Evolutionary conservation across 2,113 vertebrate genomes (phyloP), one percentile per base, ranked within the genome.

Genomic region (Lepisosteus osseus): DNA sequence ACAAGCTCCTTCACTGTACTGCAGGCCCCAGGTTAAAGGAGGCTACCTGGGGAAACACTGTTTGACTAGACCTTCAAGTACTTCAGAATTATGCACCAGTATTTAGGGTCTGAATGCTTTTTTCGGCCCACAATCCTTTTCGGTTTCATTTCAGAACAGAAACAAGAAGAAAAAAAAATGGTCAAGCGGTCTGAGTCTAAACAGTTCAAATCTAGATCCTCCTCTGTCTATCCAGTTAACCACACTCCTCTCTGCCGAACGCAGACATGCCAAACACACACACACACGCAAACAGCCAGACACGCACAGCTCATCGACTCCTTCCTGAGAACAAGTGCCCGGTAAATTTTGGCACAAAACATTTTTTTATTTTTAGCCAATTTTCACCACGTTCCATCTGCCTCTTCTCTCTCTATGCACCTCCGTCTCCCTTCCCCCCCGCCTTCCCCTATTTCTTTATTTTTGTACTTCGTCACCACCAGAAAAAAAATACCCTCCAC

Each of bases 311-410:
- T 45, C 43, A 47, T 54, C 54, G n/a, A n/a, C 3, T 44, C n/a
- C 61, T 74, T 56, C 84, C 79, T 72, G 78, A 83, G 81, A 79
- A 80, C 80, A 69, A 83, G 85, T 71, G 78, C 82, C 84, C 82
- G 81, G 79, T 85, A 86, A 55, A 7, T 61, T 88, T 91, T 90
- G 88, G 86, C 88, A 90, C 86, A 79, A 72, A 77, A 80, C 77
- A 76, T 74, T 2, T 41, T 75, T 76, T 51, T 72, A 65, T 68
- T 75, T 78, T 77, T 83, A 76, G 67, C 64, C 78, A 77, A 75
- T 76, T 72, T 61, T 29, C 29, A 29, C 61, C 67, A 57, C 15
- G 15, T 15, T 74, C 63, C 8, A 70, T 29, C 62, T 42, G 63
- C 57, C 65, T 47, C 61, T 29, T 61, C 54, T 17, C 17, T 15